These are phyloP conservation scores for Agrotis ipsilon DNA, from an alignment of 2,888 invertebrate species.

Conservation along the genomic window DNA sequence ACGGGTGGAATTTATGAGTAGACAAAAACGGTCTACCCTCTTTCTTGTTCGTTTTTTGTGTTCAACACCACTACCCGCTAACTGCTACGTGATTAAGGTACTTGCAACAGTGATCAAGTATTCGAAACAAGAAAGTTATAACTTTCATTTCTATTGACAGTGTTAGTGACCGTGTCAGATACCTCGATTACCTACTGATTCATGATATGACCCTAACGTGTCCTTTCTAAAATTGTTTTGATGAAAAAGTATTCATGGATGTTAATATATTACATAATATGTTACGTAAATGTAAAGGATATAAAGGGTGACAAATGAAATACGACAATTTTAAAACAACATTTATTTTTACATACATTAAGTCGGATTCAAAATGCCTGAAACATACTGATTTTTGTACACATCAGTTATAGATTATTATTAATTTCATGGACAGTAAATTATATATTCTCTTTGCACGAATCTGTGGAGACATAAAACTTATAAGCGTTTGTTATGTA, in stretches of 20 bases:
- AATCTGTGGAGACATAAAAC: slow-evolving; percentile 80
- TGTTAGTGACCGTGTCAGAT: too few species aligned
- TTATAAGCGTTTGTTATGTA: slow-evolving; percentile 83
- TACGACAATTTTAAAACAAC: slow-evolving; percentile 90
- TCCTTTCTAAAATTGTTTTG: not conserved
- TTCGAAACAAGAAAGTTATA: too few species aligned
- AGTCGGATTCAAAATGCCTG: slow-evolving; percentile 91
- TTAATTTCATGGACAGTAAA: slow-evolving; percentile 89
- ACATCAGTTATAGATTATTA: slow-evolving; percentile 88
- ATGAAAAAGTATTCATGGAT: not conserved
- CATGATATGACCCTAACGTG: too few species aligned
- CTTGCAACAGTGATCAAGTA: too few species aligned
- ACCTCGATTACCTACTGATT: too few species aligned
- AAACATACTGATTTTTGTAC: slow-evolving; percentile 90
- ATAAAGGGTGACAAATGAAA: slow-evolving; percentile 76
- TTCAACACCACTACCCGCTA: too few species aligned
- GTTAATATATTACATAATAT: not conserved
- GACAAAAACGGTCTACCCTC: too few species aligned
- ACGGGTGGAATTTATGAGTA: too few species aligned
- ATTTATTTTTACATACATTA: slow-evolving; percentile 92
- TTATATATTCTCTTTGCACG: slow-evolving; percentile 84
- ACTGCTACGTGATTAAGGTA: too few species aligned
- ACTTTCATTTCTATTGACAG: too few species aligned
- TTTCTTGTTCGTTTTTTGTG: too few species aligned
- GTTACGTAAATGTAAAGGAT: not conserved